Base-by-base conservation (phyloP, 53 echinoderm and acorn worm species). In the Arbacia lixula region DNA sequence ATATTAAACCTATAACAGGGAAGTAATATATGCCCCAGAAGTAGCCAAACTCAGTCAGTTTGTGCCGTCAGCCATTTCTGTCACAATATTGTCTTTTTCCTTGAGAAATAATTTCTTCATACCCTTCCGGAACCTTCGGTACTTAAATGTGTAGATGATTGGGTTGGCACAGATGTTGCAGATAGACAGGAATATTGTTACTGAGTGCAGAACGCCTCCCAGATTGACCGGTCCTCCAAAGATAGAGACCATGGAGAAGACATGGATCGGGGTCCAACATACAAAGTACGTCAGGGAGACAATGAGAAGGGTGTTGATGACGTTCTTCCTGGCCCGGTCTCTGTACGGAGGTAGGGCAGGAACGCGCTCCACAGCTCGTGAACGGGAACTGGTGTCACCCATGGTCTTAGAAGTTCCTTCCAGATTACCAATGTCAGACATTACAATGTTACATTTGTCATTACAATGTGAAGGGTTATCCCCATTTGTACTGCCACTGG, bases 141-240 rank as follows among this genome's bases (percentile, higher is more conserved):
- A 88, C 58, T 88, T 84, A 22, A 88, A 79, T 2, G 92, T 65
- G 39, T 91, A 91, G 25, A 91, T 85, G 63, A 91, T 85, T 12
- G 92, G 88, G 58, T 91, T 91, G n/a, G 80, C 57, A 30, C 88
- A 88, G 85, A 88, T 88, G 46, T 88, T 91, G 6, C 67, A 33
- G 54, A 88, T 62, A 3, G 88, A 88, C 3, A 79, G 21, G 65
- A 67, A 37, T 24, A 91, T 66, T 20, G 85, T 71, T 9, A 79
- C 20, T 19, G 46, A 41, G 60, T 71, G 88, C 6, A 88, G 29
- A 10, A 16, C 28, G 24, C 71, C 49, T 27, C 77, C 31, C 8
- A 63, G 38, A 27, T 85, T 71, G 3, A 83, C 31, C 30, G 24
- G 4, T 9, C 69, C 74, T 43, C 52, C 83, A 3, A 83, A 22